These are phyloP conservation scores for Sphenopsis melanotis DNA, from an alignment of 2,797 vertebrate genomes.

Conservation along the genomic window DNA sequence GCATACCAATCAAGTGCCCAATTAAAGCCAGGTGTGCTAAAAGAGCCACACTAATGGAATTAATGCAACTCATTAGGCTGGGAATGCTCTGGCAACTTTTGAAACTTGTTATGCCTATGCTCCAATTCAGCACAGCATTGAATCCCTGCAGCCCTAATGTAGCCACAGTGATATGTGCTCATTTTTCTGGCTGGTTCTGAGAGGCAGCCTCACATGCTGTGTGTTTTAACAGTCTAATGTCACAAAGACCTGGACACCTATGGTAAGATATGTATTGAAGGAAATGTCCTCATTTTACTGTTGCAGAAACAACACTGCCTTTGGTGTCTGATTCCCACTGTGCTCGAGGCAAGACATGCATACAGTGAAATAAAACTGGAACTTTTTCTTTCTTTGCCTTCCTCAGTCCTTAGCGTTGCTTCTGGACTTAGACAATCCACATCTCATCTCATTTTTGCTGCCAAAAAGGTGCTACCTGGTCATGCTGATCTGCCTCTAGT, in stretches of 20 bases:
- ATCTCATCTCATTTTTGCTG: neutral
- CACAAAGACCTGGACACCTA: neutral
- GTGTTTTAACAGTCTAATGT: neutral
- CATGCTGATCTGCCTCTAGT: neutral
- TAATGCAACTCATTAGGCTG: neutral
- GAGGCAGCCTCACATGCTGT: neutral
- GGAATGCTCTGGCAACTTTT: neutral
- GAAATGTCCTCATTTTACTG: neutral
- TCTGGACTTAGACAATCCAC: neutral
- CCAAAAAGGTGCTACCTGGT: neutral
- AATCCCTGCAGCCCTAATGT: neutral
- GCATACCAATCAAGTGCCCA: neutral
- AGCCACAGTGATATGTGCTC: neutral
- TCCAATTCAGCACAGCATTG: neutral
- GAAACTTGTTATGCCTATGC: neutral
- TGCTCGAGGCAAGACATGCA: neutral
- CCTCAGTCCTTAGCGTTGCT: neutral
- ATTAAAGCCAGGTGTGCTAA: neutral
- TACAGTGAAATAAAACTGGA: neutral
- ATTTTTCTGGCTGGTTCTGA: neutral
- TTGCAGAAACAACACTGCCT: neutral
- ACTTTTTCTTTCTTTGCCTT: neutral
- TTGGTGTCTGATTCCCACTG: neutral
- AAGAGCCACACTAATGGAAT: neutral
- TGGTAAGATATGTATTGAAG: neutral